phyloP scores from a whole-genome alignment of 2,888 invertebrate species.

The Muscina levida region DNA sequence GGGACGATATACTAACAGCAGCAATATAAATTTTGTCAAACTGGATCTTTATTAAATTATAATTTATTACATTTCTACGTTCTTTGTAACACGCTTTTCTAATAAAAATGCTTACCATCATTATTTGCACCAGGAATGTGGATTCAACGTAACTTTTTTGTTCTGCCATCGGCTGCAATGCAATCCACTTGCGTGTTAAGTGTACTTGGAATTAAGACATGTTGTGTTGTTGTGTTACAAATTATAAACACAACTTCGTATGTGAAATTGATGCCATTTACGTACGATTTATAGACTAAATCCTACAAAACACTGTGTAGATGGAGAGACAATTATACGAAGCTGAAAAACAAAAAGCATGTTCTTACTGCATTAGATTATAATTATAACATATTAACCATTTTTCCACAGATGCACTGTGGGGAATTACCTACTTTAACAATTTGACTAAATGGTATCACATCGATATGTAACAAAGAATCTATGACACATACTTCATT shows the following conservation, averaged over 20 bases:
- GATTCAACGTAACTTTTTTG: too few species aligned
- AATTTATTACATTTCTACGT: too few species aligned
- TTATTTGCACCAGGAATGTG: too few species aligned
- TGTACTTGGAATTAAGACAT: constrained; percentile 31
- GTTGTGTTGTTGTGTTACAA: constrained; percentile 51
- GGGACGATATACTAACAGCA: too few species aligned
- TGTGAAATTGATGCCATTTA: constrained; percentile 65
- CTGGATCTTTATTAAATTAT: too few species aligned
- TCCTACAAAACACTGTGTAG: constrained; percentile 17
- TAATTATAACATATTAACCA: constrained; percentile 45
- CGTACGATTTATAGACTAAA: constrained; percentile 60
- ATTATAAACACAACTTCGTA: constrained; percentile 57
- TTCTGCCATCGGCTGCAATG: not conserved
- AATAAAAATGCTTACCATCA: too few species aligned
- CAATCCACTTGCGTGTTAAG: not conserved
- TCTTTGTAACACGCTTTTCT: too few species aligned
- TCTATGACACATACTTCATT: too few species aligned
- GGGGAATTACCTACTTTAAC: constrained; percentile 17
- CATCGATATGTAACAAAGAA: not conserved
- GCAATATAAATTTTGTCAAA: too few species aligned
- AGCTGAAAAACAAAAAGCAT: constrained; percentile 10
- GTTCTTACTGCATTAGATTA: constrained; percentile 56
- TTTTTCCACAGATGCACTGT: constrained; percentile 42
- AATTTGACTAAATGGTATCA: too few species aligned
- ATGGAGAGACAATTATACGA: constrained; percentile 26